A percentile compares a stretch with the other conserved stretches of the same genome.
Evolutionary conservation across 2,888 invertebrate species (phyloP).

Genomic region (Amblyjoppa proteus): DNA sequence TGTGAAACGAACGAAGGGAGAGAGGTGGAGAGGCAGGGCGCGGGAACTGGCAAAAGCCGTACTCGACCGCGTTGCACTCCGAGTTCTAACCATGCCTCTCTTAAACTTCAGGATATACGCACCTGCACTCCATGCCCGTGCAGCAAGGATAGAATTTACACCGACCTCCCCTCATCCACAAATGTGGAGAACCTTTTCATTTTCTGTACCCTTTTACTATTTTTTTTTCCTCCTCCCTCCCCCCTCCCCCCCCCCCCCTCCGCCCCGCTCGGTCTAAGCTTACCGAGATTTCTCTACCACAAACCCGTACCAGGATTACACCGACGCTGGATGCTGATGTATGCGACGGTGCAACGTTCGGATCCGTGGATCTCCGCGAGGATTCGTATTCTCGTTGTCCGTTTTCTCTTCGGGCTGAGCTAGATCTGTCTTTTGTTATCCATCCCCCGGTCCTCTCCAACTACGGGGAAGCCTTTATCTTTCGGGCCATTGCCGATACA

Average conservation of each 20-base stretch:
- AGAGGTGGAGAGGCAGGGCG: constrained; percentile 18
- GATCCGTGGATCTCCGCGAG: constrained; percentile 3
- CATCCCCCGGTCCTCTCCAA: background rate
- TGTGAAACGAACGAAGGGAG: background rate
- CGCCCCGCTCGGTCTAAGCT: background rate
- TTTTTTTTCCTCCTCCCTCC: background rate
- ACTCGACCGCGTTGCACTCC: constrained; percentile 11
- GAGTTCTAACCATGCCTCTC: constrained; percentile 32
- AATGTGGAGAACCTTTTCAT: constrained; percentile 21
- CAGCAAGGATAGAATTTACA: constrained; percentile 26
- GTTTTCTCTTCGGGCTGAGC: constrained; percentile 5
- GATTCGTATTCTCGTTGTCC: constrained; percentile 40
- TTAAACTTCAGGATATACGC: constrained; percentile 48
- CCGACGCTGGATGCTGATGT: constrained; percentile 18
- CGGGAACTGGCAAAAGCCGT: constrained; percentile 35
- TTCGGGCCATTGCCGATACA: constrained; percentile 22
- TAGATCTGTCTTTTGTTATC: constrained; percentile 2
- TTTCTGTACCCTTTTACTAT: background rate
- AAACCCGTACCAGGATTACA: constrained; percentile 16
- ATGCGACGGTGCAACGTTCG: background rate
- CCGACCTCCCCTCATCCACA: background rate
- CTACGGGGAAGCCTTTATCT: constrained; percentile 7
- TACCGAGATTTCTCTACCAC: constrained; percentile 20
- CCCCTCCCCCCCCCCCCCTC: too few relatives aligned
- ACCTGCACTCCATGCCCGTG: constrained; percentile 10